Evolutionary conservation across 2,888 invertebrate genomes (phyloP), one percentile per base, ranked within the genome.

Genomic region (Aspidiotus rigidus): DNA sequence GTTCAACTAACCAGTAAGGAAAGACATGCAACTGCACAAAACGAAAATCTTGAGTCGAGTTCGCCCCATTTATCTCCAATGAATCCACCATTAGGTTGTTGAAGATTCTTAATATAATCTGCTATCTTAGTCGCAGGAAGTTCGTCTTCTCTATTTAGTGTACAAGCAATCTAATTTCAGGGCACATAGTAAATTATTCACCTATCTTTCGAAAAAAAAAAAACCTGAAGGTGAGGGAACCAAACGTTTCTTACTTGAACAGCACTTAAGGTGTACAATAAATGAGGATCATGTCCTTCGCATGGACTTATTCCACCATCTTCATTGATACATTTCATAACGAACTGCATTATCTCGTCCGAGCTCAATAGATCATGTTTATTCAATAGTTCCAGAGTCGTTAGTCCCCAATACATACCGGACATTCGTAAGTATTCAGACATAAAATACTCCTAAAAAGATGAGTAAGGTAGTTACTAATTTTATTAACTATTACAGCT

Each of bases 361-460:
- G 85, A 85, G 70, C 89, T 86, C 79, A 92, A 84, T 69, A 85
- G 83, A 72, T 84, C 83, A 54, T 85, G 77, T 74, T 89, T 84
- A 41, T 85, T 86, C 84, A 95, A 87, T 8, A 98, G 81, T 77
- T 97, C 94, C 80, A 99, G 83, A 1, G 96, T 94, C 0, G 96
- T 96, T 13, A 96, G 82, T 71, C 94, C 93, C 99, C 99, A 99
- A 79, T 97, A 99, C 77, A 99, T 91, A 8, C 99, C 99, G 69
- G 96, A 97, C 88, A 99, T 89, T 74, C 97, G 84, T 72, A 99
- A 81, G 79, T 93, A 96, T 79, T 99, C 99, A 3, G 96, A 93
- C 89, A 96, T 94, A 74, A 89, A 89, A 78, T 89, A 95, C 77
- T 95, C 90, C 79, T 81, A n/a, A 9, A 71, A 40, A 11, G 17